These are phyloP conservation scores for Pseudococcus longispinus DNA, from an alignment of 2,888 invertebrate genomes.

Conservation along the genomic window DNA sequence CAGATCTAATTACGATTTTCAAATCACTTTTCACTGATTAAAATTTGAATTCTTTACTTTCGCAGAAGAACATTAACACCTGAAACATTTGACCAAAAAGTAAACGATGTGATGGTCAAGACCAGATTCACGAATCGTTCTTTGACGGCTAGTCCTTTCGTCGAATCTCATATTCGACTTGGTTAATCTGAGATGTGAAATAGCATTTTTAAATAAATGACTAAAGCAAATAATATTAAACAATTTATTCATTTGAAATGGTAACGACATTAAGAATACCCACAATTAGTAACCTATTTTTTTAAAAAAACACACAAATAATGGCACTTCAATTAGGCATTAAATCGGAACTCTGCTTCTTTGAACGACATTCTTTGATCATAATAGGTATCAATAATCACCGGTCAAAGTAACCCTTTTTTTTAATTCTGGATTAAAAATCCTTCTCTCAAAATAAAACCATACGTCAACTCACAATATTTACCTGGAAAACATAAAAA, in stretches of 20 bases:
- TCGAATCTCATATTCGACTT: conserved; percentile 61
- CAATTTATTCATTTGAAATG: conserved; percentile 31
- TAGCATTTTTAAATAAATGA: neutral
- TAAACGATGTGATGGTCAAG: conserved; percentile 60
- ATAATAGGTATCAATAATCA: neutral
- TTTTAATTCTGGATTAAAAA: neutral
- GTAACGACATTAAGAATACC: conserved; percentile 10
- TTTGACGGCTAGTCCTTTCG: conserved; percentile 60
- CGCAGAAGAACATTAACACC: conserved; percentile 61
- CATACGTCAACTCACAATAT: conserved; percentile 23
- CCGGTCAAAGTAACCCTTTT: neutral
- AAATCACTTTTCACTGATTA: neutral
- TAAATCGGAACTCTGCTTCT: neutral
- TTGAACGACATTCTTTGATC: neutral
- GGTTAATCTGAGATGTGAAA: conserved; percentile 58
- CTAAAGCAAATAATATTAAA: neutral
- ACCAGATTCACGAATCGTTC: conserved; percentile 60
- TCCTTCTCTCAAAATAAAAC: neutral
- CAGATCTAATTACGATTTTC: neutral
- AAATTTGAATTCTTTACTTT: conserved; percentile 41
- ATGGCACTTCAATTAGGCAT: conserved; percentile 20
- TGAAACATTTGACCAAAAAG: conserved; percentile 62
- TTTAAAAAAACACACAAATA: neutral
- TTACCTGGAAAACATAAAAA: neutral
- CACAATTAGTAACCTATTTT: neutral